Conservation (phyloP, 1,140 invertebrate species). For the Zaprionus inermis region DNA sequence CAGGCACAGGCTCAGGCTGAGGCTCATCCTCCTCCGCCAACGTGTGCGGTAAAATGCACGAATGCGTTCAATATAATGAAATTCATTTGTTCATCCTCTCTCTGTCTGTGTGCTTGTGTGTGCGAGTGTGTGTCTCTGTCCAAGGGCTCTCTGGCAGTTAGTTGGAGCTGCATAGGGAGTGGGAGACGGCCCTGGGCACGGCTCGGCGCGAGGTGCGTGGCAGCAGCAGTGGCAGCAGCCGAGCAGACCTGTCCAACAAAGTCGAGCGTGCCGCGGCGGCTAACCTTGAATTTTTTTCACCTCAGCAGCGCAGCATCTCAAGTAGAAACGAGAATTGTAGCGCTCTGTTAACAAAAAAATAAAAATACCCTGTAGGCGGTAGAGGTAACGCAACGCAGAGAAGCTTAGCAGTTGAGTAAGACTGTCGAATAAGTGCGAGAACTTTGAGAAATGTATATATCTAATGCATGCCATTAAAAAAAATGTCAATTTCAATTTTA, state of each 20-base stretch:
- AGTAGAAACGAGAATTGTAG: constrained; percentile 75
- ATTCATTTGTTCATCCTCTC: constrained; percentile 73
- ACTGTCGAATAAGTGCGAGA: too few species aligned
- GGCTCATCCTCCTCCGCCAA: constrained; percentile 49
- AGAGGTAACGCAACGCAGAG: neutral
- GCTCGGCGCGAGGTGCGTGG: constrained; percentile 41
- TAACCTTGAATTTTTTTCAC: constrained; percentile 72
- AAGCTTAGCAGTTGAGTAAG: neutral
- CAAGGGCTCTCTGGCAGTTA: constrained; percentile 5
- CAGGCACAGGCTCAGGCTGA: neutral
- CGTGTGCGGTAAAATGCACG: constrained; percentile 80
- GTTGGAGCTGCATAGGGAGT: constrained; percentile 1
- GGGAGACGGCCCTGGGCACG: constrained; percentile 28
- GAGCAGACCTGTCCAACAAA: constrained; percentile 45
- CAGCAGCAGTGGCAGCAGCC: neutral
- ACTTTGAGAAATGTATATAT: too few species aligned
- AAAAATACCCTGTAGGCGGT: constrained; percentile 13
- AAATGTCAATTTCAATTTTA: too few species aligned
- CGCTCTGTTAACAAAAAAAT: constrained; percentile 9
- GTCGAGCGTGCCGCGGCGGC: constrained; percentile 58
- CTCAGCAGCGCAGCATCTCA: constrained; percentile 55
- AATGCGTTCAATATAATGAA: constrained; percentile 82
- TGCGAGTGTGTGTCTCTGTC: neutral
- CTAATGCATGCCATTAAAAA: too few species aligned
- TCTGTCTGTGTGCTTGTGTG: too few species aligned